Evolutionary conservation across 2,888 invertebrate genomes (phyloP).

Genomic region (Prosopocoilus inquinatus): DNA sequence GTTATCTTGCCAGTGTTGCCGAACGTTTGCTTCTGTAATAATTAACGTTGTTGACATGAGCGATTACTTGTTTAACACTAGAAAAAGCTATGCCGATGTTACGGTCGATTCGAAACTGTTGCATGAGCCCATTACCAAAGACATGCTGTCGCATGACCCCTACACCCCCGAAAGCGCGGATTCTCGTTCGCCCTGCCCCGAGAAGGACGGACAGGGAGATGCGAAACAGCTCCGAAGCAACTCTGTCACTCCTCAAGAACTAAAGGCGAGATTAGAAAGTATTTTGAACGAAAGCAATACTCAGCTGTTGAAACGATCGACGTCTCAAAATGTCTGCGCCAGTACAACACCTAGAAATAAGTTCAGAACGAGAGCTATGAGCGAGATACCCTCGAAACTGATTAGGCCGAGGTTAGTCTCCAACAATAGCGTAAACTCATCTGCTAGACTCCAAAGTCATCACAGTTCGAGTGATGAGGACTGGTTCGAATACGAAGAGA

Average conservation of each 20-base stretch:
- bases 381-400: constrained; percentile 36
- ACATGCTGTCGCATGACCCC: constrained; percentile 60
- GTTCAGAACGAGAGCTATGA: constrained; percentile 39
- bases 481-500: constrained; percentile 50
- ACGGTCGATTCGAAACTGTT: constrained; percentile 50
- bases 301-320: constrained; percentile 35
- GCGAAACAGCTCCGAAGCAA: constrained; percentile 41
- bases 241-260: constrained; percentile 61
- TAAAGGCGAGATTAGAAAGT: constrained; percentile 61
- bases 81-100: constrained; percentile 39
- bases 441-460: constrained; percentile 47
- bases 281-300: constrained; percentile 41
- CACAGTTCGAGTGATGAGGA: constrained; percentile 53
- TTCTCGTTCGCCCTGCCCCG: constrained; percentile 68
- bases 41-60: constrained; percentile 49
- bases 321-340: constrained; percentile 29
- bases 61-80: constrained; percentile 36
- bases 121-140: constrained; percentile 55
- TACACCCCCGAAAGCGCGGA: constrained; percentile 83
- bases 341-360: constrained; percentile 21
- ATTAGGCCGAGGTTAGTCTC: constrained; percentile 31
- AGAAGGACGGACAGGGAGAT: constrained; percentile 45
- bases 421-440: constrained; percentile 31
- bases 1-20: constrained; percentile 51
- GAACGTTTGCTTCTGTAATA: constrained; percentile 47